Base-by-base conservation (phyloP, 1,140 invertebrate species). In the Drosophila burlai region DNA sequence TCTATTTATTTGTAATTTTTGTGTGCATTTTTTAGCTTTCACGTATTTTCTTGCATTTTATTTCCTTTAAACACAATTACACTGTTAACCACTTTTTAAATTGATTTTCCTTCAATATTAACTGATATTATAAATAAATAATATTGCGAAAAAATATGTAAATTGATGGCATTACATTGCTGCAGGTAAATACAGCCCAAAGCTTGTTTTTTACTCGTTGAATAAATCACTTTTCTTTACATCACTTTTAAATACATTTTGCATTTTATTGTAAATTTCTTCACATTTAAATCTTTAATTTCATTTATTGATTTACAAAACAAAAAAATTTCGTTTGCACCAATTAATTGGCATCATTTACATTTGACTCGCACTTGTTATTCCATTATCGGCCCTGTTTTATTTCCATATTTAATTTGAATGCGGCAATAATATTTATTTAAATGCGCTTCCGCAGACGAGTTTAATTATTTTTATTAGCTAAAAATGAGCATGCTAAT, bases 401-500 rank as follows among this genome's bases (percentile, higher is more conserved):
- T 26, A 63, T 40, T 58, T 36, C n/a, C 24, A 16, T 36, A 45
- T 54, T 40, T 54, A 21, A 15, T 47, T 63, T 69, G 18, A 42
- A 8, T 18, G 29, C 26, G 21, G 40, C 24, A 40, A 71, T 42
- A 79, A 77, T 71, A 58, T 77, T 47, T 77, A 50, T 69, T 49
- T 75, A 43, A 73, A 61, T 52, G 31, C 31, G 24, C 24, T 61
- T 61, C 67, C 69, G 54, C 46, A 29, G 24, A 43, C 46, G 15
- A 52, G 36, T 55, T 80, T 75, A 61, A 52, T 52, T 72, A 74
- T 81, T 78, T 75, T 81, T 84, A 89, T 84, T 84, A 89, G 85
- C 74, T 63, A 66, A 84, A 80, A 90, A 89, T 81, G 73, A 69
- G 66, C 74, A 73, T 90, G 50, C 68, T 73, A 78, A 87, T 63